Base-by-base conservation (phyloP, 2,888 invertebrate genomes). In the Pristionchus maxplancki region DNA sequence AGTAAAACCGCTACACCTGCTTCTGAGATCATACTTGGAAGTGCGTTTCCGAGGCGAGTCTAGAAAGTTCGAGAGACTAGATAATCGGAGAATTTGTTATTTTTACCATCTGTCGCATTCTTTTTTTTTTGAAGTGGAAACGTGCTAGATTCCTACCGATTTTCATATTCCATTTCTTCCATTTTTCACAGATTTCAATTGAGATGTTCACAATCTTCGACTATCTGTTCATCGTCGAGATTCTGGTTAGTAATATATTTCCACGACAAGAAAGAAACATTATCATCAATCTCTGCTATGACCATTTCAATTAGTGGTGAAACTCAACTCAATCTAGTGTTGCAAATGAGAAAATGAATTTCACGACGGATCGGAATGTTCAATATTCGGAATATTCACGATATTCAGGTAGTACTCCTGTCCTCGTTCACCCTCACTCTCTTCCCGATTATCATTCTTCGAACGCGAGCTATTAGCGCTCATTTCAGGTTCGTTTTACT, bases 181-280 rank as follows among this genome's bases (percentile, higher is more conserved):
- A 9, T 9, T 9, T 48, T 48, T 48, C 17, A 48, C 64, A 64
- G n/a, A 28, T 64, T 28, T 8, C n/a, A 0, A 11, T 64, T 64
- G 8, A 31, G 67, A 67, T 67, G 67, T 67, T 67, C 74, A 74
- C 74, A 15, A 74, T 74, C 40, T 74, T 40, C 74, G 40, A 74
- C 2, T 20, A 40, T 24, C 37, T 40, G 6, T 74, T 74, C 74
- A 40, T 40, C 37, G 17, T 34, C 37, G 74, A 74, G n/a, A 74
- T 74, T 24, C 24, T 74, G 64, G 64, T 67, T 34, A 1, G 64
- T 31, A n/a, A 58, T n/a, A n/a, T n/a, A n/a, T n/a, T n/a, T n/a
- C n/a, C n/a, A n/a, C n/a, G n/a, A n/a, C n/a, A n/a, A n/a, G n/a
- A n/a, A n/a, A n/a, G n/a, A n/a, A 44, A 44, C 44, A 44, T 44